Conservation (phyloP, 2,113 vertebrate species). For the Orthonyx spaldingii region DNA sequence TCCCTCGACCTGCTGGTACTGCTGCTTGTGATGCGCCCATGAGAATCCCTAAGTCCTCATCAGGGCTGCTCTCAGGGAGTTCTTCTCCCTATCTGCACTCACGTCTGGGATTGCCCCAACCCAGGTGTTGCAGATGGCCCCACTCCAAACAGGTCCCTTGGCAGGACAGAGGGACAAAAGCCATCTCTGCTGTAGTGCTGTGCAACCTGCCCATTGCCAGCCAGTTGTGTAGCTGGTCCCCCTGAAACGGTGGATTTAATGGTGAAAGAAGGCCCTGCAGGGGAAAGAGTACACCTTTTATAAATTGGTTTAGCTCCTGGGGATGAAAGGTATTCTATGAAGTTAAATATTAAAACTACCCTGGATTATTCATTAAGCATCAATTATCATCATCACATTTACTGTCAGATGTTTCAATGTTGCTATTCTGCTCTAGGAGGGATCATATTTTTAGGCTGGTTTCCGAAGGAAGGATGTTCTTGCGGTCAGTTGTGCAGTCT, state of each 20-base stretch:
- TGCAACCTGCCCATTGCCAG: background rate
- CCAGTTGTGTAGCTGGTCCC: background rate
- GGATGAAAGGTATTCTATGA: background rate
- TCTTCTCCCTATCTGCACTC: background rate
- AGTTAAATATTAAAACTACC: slow-evolving; percentile 40
- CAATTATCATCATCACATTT: slow-evolving; percentile 1
- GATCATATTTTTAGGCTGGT: slow-evolving; percentile 12
- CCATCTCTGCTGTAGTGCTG: background rate
- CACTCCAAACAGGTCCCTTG: background rate
- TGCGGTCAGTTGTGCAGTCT: background rate
- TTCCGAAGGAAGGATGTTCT: background rate
- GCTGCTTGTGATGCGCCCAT: background rate
- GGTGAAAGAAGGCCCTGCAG: background rate
- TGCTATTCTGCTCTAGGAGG: background rate
- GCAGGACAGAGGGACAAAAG: background rate
- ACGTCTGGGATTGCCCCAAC: background rate
- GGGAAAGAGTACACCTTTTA: background rate
- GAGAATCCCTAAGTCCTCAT: background rate
- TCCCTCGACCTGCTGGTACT: background rate
- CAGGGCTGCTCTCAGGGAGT: background rate
- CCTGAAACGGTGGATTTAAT: background rate
- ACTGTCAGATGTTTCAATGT: background rate
- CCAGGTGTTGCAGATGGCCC: background rate
- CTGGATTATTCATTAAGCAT: slow-evolving; percentile 51
- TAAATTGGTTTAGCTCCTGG: background rate